These are phyloP conservation scores for Hyaena hyaena DNA, from an alignment of 2,113 vertebrate genomes.

Conservation along the genomic window DNA sequence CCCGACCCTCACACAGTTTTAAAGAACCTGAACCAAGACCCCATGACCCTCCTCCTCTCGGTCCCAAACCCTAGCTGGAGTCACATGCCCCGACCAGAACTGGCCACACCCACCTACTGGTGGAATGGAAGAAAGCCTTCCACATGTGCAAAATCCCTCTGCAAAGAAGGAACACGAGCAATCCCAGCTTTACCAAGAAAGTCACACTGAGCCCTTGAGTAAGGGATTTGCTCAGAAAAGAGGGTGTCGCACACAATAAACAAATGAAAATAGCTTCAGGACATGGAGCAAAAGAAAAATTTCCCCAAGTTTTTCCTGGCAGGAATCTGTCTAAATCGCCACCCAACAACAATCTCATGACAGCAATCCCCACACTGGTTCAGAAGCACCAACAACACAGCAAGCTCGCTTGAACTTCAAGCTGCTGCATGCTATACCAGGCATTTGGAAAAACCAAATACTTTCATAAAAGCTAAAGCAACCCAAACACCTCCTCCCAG, in stretches of 20 bases:
- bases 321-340: not conserved
- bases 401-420: not conserved
- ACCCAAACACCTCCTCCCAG: not conserved
- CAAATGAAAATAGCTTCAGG: not conserved
- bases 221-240: not conserved
- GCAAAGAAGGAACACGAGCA: not conserved
- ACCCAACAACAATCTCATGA: not conserved
- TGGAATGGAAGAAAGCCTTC: not conserved
- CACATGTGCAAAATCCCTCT: not conserved
- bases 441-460: not conserved
- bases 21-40: not conserved
- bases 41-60: not conserved
- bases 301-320: not conserved
- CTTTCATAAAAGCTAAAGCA: not conserved
- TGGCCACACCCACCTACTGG: rapidly evolving
- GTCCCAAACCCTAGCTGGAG: not conserved
- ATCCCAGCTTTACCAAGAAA: not conserved
- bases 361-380: not conserved
- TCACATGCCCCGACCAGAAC: not conserved
- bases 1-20: not conserved
- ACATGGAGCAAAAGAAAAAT: not conserved
- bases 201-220: not conserved
- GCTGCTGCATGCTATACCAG: not conserved
- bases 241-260: not conserved
- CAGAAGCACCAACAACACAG: not conserved